Evolutionary conservation across 1,140 invertebrate genomes (phyloP), one percentile per base, ranked within the genome.

Genomic region (Brachionus sp.): DNA sequence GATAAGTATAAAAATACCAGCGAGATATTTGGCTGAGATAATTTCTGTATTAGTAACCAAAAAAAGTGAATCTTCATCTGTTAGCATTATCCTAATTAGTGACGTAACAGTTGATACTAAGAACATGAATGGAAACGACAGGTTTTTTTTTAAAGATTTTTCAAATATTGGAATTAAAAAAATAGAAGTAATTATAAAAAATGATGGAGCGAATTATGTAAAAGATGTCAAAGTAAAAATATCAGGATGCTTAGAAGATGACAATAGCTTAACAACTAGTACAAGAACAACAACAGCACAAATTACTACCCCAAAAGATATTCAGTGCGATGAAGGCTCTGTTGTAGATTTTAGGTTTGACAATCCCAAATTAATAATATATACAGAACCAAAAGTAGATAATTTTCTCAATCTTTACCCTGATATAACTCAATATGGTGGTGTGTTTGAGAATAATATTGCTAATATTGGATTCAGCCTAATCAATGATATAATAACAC

Each of bases 221-320:
- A 2, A 68, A 68, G 33, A 68, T 68, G 64, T 68, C 0, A 68
- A 68, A 37, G 35, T 68, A 35, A 68, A 68, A 68, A 68, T 68
- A 68, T n/a, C 10, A 13, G 64, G 19, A 5, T 68, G 64, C 23
- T 5, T 68, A 5, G 64, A 68, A 33, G 7, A 68, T 13, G 35
- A 68, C 0, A 16, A 68, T 1, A 35, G 13, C 10, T 35, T 25
- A 35, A 68, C 16, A 19, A 13, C 6, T 12, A 68, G 5, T 1
- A 33, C 64, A 13, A 35, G 12, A 12, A 68, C 25, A 57, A 57
- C 53, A 29, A 68, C 64, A 68, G 12, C 64, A 0, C 4, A 33
- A 68, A 35, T 35, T 10, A 68, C 64, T 35, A 68, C 25, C 0
- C 64, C 64, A 16, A n/a, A 10, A 1, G 19, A 9, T 7, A 57